These are phyloP conservation scores for Koerneria pararmatus DNA, from an alignment of 2,888 invertebrate genomes.

Conservation along the genomic window DNA sequence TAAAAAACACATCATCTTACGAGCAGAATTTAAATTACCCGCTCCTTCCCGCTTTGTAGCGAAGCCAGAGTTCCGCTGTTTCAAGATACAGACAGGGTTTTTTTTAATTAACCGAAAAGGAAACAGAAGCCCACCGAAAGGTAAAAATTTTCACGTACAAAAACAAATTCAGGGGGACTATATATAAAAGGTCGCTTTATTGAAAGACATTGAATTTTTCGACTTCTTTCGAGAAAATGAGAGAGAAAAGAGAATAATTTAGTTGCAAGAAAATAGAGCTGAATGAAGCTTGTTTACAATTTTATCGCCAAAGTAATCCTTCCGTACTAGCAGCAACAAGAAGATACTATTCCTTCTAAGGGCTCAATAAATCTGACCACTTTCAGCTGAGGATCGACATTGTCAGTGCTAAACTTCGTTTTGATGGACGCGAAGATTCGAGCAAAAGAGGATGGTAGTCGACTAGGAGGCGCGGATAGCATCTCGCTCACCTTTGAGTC, in stretches of 20 bases:
- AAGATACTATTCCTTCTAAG: not conserved
- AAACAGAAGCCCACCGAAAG: conserved; percentile 18
- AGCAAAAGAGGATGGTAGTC: conserved; percentile 29
- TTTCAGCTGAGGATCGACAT: conserved; percentile 37
- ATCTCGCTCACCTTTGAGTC: not conserved
- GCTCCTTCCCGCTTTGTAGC: too few species aligned
- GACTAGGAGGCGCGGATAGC: not conserved
- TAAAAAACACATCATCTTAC: too few species aligned
- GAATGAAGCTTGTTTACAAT: too few species aligned
- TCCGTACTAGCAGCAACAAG: not conserved
- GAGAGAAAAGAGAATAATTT: too few species aligned
- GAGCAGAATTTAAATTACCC: too few species aligned
- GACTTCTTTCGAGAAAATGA: too few species aligned
- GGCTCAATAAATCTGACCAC: conserved; percentile 15
- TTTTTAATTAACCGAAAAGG: not conserved
- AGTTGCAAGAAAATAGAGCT: too few species aligned
- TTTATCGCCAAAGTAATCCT: not conserved
- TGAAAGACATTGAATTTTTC: too few species aligned
- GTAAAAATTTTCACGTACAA: conserved; percentile 19
- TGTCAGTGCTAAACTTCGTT: conserved; percentile 33
- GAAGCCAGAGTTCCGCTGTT: too few species aligned
- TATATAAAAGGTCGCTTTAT: too few species aligned
- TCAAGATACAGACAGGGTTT: too few species aligned
- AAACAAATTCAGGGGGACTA: too few species aligned
- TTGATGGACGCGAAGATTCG: conserved; percentile 33